Percentiles rank a stretch among this genome's conserved stretches.
Conservation (phyloP, 2,113 vertebrate species). For the Ia io region DNA sequence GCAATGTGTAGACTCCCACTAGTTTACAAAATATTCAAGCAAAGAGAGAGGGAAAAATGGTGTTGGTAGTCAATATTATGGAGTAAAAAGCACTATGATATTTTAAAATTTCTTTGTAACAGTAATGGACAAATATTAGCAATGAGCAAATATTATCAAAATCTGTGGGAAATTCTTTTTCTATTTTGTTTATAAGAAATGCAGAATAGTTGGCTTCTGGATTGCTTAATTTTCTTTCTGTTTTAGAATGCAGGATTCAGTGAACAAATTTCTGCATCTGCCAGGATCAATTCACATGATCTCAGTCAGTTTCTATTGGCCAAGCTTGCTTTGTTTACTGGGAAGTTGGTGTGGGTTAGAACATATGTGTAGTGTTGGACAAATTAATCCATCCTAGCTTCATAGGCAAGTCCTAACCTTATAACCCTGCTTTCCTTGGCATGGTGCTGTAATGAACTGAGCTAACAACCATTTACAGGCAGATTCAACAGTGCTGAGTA, state of each 20-base stretch:
- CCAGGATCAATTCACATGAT: not conserved
- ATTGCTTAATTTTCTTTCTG: conserved; percentile 23
- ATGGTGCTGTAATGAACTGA: not conserved
- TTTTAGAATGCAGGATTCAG: conserved; percentile 4
- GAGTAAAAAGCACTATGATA: not conserved
- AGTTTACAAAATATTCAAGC: not conserved
- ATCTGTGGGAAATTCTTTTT: not conserved
- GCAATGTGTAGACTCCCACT: not conserved
- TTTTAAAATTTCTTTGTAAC: not conserved
- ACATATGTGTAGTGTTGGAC: not conserved
- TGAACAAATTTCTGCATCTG: conserved; percentile 39
- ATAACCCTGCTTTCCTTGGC: not conserved
- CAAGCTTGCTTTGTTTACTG: not conserved
- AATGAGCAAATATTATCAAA: conserved; percentile 1
- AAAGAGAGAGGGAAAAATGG: not conserved
- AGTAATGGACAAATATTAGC: not conserved
- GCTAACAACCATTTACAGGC: not conserved
- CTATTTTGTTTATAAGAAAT: not conserved
- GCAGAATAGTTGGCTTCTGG: conserved; percentile 27
- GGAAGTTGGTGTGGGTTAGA: not conserved
- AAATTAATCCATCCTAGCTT: not conserved
- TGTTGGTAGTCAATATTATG: not conserved
- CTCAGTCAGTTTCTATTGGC: not conserved
- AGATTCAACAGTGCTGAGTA: not conserved
- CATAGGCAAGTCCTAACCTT: not conserved